Evolutionary conservation across 1,140 invertebrate genomes (phyloP).

Genomic region (Sinonovacula constricta): DNA sequence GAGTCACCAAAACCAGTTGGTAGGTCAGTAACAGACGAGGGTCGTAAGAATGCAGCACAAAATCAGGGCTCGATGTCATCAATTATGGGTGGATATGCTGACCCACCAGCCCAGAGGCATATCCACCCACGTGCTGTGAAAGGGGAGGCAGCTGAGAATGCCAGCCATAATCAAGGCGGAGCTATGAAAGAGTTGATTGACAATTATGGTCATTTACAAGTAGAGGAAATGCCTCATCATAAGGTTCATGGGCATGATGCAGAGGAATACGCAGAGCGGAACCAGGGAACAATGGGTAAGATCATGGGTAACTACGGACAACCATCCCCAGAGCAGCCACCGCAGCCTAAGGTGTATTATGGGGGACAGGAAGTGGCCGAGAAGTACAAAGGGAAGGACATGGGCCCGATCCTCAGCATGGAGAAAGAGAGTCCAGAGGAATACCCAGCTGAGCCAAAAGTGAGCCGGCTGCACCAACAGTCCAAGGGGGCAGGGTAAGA

Average conservation of each 20-base stretch:
- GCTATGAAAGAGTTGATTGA: constrained; percentile 73
- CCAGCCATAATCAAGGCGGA: constrained; percentile 66
- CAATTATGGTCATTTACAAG: constrained; percentile 69
- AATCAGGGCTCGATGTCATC: constrained; percentile 71
- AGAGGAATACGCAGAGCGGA: constrained; percentile 70
- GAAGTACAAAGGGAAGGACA: constrained; percentile 68
- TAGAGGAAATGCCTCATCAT: constrained; percentile 49
- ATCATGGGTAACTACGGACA: constrained; percentile 71
- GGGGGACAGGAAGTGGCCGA: constrained; percentile 72
- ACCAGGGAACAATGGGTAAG: constrained; percentile 68
- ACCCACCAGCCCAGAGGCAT: constrained; percentile 57
- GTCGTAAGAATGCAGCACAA: constrained; percentile 55
- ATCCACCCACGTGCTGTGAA: constrained; percentile 67
- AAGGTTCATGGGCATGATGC: constrained; percentile 71
- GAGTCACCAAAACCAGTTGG: constrained; percentile 62
- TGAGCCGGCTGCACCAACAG: constrained; percentile 67
- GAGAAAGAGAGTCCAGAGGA: constrained; percentile 59
- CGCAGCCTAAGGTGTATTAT: constrained; percentile 62
- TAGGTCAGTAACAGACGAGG: constrained; percentile 59
- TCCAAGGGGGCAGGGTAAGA: constrained; percentile 69
- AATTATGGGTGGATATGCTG: constrained; percentile 70
- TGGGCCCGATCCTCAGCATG: constrained; percentile 71
- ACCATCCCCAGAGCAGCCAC: constrained; percentile 56
- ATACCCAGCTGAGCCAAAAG: constrained; percentile 58
- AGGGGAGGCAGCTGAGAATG: constrained; percentile 64